Evolutionary conservation across 2,113 vertebrate species (phyloP).

Genomic region (Centropus unirufus): DNA sequence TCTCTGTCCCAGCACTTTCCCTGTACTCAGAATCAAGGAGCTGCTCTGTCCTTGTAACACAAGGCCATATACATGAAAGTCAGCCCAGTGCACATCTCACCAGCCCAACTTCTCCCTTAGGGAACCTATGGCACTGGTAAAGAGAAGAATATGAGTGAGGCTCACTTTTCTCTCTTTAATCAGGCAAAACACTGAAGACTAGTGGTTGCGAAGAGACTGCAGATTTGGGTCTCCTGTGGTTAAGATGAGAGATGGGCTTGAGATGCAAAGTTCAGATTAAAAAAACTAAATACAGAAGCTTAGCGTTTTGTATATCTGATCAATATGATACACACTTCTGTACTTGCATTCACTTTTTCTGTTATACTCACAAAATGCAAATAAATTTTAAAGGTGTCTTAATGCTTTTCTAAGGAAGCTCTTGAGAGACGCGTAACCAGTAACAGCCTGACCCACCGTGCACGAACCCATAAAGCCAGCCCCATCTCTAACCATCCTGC

Average conservation of each 20-base stretch:
- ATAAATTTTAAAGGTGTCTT: neutral
- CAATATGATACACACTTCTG: neutral
- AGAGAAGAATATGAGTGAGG: neutral
- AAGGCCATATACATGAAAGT: neutral
- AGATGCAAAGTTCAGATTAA: conserved; percentile 30
- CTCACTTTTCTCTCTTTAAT: neutral
- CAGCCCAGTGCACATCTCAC: neutral
- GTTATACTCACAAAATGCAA: neutral
- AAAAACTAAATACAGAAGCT: neutral
- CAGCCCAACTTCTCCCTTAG: neutral
- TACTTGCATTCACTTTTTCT: neutral
- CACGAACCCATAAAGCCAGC: neutral
- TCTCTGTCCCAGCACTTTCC: neutral
- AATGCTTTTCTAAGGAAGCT: neutral
- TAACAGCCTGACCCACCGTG: neutral
- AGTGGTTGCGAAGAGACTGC: conserved; percentile 25
- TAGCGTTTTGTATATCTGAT: neutral
- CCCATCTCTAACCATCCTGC: neutral
- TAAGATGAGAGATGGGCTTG: conserved; percentile 11
- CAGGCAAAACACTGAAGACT: neutral
- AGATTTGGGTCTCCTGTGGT: conserved; percentile 33
- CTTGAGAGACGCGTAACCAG: neutral
- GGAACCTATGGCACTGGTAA: neutral
- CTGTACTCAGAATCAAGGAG: neutral
- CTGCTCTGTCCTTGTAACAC: neutral